These are phyloP conservation scores for Tragelaphus buxtoni DNA, from an alignment of 2,113 vertebrate species.

Conservation along the genomic window DNA sequence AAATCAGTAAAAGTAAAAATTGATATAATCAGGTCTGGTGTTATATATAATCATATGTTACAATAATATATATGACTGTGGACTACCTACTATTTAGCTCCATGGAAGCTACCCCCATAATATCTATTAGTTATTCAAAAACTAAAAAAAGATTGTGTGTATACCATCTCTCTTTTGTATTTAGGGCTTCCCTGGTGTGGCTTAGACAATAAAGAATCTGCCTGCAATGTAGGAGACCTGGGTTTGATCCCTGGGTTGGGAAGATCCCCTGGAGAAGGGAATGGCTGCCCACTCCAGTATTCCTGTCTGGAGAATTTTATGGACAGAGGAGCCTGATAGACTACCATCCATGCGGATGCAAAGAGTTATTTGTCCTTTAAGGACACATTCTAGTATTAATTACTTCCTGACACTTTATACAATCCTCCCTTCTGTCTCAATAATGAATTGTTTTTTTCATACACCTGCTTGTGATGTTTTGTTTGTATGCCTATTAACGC, in stretches of 20 bases:
- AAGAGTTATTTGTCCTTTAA: not conserved
- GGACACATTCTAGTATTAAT: not conserved
- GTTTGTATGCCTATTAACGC: not conserved
- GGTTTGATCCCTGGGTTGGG: not conserved
- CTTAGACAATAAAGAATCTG: not conserved
- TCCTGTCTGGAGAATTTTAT: not conserved
- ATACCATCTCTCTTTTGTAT: not conserved
- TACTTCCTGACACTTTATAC: not conserved
- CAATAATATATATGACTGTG: not conserved
- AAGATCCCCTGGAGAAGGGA: not conserved
- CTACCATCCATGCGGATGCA: not conserved
- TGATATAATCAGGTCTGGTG: not conserved
- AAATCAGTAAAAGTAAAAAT: not conserved
- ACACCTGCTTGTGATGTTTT: not conserved
- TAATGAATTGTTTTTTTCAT: not conserved
- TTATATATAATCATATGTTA: not conserved
- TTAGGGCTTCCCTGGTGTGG: not conserved
- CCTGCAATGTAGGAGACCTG: not conserved
- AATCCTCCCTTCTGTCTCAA: not conserved
- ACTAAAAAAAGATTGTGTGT: not conserved
- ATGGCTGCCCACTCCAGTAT: not conserved
- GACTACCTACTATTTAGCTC: not conserved
- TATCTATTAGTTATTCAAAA: not conserved
- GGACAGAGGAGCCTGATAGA: not conserved
- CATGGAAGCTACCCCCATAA: not conserved